Evolutionary conservation across 2,113 vertebrate species (phyloP).

Genomic region (Eubucco bourcierii): DNA sequence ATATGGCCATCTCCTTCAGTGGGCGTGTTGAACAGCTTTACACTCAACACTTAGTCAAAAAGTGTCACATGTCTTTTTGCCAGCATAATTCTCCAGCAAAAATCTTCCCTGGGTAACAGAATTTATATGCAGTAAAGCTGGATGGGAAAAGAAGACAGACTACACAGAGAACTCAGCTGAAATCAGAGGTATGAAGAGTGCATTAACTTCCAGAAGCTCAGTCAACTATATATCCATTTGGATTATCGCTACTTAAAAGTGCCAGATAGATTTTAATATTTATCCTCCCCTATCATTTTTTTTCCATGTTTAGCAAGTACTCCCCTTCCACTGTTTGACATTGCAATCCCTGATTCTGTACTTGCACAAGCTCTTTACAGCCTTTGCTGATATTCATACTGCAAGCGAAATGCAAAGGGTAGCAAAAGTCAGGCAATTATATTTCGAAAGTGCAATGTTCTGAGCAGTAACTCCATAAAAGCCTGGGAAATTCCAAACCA

Average conservation of each 20-base stretch:
- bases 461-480: neutral
- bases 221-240: neutral
- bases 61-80: neutral
- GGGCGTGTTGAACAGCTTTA: neutral
- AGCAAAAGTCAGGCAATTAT: neutral
- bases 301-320: neutral
- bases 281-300: neutral
- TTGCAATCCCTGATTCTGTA: neutral
- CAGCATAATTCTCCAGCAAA: neutral
- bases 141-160: neutral
- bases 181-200: neutral
- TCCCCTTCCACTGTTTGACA: neutral
- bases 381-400: neutral
- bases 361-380: neutral
- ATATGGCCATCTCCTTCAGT: neutral
- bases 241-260: neutral
- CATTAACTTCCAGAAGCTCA: neutral
- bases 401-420: neutral
- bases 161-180: neutral
- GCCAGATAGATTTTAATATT: neutral
- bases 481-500: neutral
- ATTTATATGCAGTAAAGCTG: neutral
- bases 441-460: neutral
- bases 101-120: neutral
- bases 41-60: neutral